phyloP scores from a whole-genome alignment of 2,113 vertebrate genomes.

The Platichthys stellatus region DNA sequence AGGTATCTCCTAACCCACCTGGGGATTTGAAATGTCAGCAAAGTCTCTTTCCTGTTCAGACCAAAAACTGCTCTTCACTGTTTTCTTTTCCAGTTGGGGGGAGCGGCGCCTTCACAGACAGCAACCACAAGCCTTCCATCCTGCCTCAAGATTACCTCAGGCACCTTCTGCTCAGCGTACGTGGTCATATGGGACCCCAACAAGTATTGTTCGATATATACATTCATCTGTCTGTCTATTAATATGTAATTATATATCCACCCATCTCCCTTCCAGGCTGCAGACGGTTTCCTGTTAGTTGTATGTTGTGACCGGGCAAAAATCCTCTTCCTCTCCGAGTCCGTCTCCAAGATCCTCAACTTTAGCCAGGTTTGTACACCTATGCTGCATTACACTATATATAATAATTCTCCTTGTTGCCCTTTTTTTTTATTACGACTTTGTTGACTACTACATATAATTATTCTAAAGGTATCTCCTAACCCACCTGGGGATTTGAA shows the following conservation, averaged over 20 bases:
- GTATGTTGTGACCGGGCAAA: conserved; percentile 96
- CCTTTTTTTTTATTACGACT: background rate
- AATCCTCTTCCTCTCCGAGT: conserved; percentile 96
- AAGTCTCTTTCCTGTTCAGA: background rate
- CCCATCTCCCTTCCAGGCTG: conserved; percentile 81
- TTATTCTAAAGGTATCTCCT: conserved; percentile 86
- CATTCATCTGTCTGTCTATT: background rate
- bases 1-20: conserved; percentile 75
- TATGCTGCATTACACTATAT: too few relatives aligned
- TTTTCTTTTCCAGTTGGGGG: conserved; percentile 78
- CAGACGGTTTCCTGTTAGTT: conserved; percentile 96
- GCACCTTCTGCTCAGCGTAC: conserved; percentile 91
- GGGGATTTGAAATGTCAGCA: background rate
- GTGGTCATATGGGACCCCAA: background rate
- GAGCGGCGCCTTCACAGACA: conserved; percentile 88
- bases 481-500: background rate
- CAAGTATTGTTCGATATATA: rapidly evolving
- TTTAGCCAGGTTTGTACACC: conserved; percentile 88
- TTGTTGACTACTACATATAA: too few relatives aligned
- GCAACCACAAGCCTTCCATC: conserved; percentile 91
- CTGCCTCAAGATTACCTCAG: conserved; percentile 92
- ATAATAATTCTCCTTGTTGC: too few relatives aligned
- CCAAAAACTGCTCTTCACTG: background rate
- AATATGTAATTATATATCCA: background rate
- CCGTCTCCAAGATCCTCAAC: conserved; percentile 96